These are phyloP conservation scores for Hiodon tergisus DNA, from an alignment of 2,113 vertebrate species.

Conservation along the genomic window DNA sequence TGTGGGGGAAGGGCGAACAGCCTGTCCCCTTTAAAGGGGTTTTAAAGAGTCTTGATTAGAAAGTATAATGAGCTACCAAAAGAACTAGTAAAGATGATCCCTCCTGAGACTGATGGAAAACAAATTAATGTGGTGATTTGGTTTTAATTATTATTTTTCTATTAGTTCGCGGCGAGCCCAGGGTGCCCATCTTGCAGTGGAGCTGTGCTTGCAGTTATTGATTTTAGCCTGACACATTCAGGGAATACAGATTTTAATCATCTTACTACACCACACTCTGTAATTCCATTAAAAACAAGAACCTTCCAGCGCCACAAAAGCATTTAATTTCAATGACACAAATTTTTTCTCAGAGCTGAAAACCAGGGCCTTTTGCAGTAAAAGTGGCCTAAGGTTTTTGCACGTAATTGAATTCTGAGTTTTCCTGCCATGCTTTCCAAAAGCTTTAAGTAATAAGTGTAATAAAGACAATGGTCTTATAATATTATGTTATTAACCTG, in stretches of 20 bases:
- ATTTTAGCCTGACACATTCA: conserved; percentile 79
- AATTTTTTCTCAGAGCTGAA: conserved; percentile 65
- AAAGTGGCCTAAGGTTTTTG: conserved; percentile 72
- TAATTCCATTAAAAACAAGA: conserved; percentile 86
- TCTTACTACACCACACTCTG: conserved; percentile 71
- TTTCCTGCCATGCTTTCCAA: conserved; percentile 65
- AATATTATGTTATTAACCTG: conserved; percentile 73
- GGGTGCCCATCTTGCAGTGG: conserved; percentile 66
- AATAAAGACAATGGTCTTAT: conserved; percentile 73
- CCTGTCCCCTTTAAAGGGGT: conserved; percentile 71
- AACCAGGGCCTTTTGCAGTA: conserved; percentile 64
- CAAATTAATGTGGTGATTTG: conserved; percentile 76
- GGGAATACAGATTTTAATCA: conserved; percentile 91
- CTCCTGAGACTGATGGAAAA: conserved; percentile 77
- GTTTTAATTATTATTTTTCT: conserved; percentile 82
- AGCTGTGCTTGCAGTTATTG: conserved; percentile 76
- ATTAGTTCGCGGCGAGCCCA: conserved; percentile 63
- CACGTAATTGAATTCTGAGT: conserved; percentile 76
- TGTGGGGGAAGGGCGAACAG: conserved; percentile 82
- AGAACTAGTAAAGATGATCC: conserved; percentile 76
- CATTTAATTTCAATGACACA: conserved; percentile 82
- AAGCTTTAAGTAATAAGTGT: conserved; percentile 77
- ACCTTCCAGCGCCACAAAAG: conserved; percentile 74
- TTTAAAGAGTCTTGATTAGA: conserved; percentile 81
- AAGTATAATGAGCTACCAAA: conserved; percentile 84